phyloP scores from a whole-genome alignment of 1,140 invertebrate species.

The Bombus balteatus region DNA sequence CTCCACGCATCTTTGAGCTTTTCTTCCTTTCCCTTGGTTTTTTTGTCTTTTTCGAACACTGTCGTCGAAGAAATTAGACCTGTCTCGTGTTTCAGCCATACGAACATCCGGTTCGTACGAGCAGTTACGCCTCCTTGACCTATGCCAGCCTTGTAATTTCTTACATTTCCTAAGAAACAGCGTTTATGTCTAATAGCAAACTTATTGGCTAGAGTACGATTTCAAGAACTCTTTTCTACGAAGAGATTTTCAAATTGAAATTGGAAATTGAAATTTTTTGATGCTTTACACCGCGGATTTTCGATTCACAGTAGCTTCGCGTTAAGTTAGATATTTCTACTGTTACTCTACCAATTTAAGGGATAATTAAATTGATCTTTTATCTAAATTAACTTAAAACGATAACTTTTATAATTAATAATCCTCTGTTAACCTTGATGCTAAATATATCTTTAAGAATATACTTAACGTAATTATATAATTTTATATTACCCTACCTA shows the following conservation, averaged over 20 bases:
- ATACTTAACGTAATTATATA: too few relatives aligned
- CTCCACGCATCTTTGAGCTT: conserved; percentile 31
- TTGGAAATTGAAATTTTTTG: too few relatives aligned
- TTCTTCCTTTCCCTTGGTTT: conserved; percentile 31
- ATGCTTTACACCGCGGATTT: too few relatives aligned
- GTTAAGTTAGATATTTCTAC: background rate
- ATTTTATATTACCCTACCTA: too few relatives aligned
- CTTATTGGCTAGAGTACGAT: background rate
- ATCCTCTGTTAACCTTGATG: too few relatives aligned
- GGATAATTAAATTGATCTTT: too few relatives aligned
- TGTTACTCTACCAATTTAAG: background rate
- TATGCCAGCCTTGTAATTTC: conserved; percentile 13
- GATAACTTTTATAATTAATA: too few relatives aligned
- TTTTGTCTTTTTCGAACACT: conserved; percentile 59
- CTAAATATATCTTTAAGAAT: too few relatives aligned
- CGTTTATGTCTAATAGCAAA: background rate
- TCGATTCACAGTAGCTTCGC: too few relatives aligned
- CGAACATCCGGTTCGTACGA: conserved; percentile 65
- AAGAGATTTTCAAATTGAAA: background rate
- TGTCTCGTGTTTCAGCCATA: conserved; percentile 65
- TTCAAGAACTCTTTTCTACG: background rate
- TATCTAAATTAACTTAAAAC: too few relatives aligned
- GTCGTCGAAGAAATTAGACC: conserved; percentile 71
- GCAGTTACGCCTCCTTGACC: conserved; percentile 51
- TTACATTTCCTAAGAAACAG: background rate